phyloP scores from a whole-genome alignment of 2,888 invertebrate genomes.

The Caenorhabditis sp. region DNA sequence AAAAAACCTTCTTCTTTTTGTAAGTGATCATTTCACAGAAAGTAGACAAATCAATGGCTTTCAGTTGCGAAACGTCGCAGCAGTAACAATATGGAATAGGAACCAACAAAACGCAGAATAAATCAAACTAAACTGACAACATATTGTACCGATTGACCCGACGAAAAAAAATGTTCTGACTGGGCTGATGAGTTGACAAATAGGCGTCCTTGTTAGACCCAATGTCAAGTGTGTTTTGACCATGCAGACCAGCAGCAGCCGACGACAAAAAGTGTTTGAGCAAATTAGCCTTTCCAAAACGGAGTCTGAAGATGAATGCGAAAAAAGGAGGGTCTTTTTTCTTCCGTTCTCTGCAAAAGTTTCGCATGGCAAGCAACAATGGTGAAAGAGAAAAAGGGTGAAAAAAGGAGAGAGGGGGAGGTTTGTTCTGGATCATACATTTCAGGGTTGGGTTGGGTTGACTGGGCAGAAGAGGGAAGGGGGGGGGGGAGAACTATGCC shows the following conservation, averaged over 20 bases:
- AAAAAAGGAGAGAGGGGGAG: constrained; percentile 5
- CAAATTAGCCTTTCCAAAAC: constrained; percentile 47
- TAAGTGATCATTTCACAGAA: too few relatives aligned
- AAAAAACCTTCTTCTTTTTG: too few relatives aligned
- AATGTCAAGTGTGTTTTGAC: constrained; percentile 57
- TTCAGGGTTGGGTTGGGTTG: too few relatives aligned
- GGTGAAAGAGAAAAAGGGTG: too few relatives aligned
- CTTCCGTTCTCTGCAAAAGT: constrained; percentile 31
- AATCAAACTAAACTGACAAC: neutral
- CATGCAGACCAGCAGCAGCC: constrained; percentile 15
- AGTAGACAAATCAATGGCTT: too few relatives aligned
- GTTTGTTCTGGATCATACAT: constrained; percentile 42
- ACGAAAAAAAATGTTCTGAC: constrained; percentile 45
- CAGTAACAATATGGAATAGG: too few relatives aligned
- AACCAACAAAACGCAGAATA: too few relatives aligned
- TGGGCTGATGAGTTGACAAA: constrained; percentile 58
- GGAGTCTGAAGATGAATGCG: neutral
- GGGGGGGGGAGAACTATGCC: constrained; percentile 17
- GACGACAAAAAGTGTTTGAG: constrained; percentile 50
- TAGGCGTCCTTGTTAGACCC: constrained; percentile 3
- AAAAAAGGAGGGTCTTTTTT: too few relatives aligned
- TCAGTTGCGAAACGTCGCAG: too few relatives aligned
- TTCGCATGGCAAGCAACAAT: constrained; percentile 19
- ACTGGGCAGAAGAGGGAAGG: too few relatives aligned
- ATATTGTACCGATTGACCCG: constrained; percentile 10